Evolutionary conservation across 2,797 vertebrate species (phyloP).

Genomic region (Allobates femoralis): DNA sequence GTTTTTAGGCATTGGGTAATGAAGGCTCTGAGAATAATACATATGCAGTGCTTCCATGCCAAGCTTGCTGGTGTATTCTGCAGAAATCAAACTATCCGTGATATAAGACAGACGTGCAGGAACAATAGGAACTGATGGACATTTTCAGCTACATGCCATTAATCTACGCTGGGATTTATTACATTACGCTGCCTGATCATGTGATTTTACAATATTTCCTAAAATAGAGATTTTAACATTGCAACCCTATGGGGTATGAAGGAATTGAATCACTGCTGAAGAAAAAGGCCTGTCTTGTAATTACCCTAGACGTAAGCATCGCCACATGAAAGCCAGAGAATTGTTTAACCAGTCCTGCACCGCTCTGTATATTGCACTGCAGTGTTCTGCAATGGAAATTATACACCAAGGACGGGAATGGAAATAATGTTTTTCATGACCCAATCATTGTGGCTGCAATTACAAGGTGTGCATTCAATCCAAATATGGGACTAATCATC

Average conservation of each 20-base stretch:
- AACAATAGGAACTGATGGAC: background rate
- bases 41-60: background rate
- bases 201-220: background rate
- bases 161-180: slow-evolving; percentile 11
- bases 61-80: background rate
- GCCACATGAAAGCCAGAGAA: background rate
- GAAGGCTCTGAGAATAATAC: background rate
- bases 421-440: slow-evolving; percentile 34
- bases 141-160: slow-evolving; percentile 3
- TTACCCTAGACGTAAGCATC: background rate
- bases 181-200: background rate
- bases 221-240: background rate
- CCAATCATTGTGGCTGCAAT: slow-evolving; percentile 46
- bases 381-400: background rate
- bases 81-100: background rate
- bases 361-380: background rate
- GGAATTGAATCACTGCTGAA: background rate
- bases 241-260: background rate
- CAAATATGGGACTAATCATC: slow-evolving; percentile 40
- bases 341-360: background rate
- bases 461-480: slow-evolving; percentile 56
- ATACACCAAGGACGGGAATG: background rate
- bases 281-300: background rate
- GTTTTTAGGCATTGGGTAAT: background rate
- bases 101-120: background rate